Conservation (phyloP, 2,888 invertebrate genomes). For the Cosmorhoe ocellata region DNA sequence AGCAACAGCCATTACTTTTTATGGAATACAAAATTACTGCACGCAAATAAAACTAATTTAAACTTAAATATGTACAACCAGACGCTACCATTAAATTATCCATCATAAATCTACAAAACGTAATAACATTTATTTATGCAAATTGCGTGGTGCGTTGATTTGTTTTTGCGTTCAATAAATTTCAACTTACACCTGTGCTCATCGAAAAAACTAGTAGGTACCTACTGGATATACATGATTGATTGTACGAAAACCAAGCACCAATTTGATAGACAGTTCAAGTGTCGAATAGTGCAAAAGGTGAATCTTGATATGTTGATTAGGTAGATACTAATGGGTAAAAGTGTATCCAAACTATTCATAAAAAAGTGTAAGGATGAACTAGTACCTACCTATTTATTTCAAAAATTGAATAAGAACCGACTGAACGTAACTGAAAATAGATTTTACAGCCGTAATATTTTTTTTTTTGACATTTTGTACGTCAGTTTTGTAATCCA, state of each 20-base stretch:
- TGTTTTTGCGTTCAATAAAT: constrained; percentile 30
- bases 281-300: not conserved
- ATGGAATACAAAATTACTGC: constrained; percentile 47
- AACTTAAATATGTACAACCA: constrained; percentile 31
- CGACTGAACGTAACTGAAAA: too few relatives aligned
- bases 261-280: constrained; percentile 10
- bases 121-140: constrained; percentile 36
- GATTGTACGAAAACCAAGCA: constrained; percentile 1
- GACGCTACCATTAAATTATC: constrained; percentile 36
- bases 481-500: too few relatives aligned
- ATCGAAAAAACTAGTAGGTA: constrained; percentile 16
- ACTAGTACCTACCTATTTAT: too few relatives aligned
- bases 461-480: too few relatives aligned
- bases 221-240: not conserved
- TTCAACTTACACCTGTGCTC: constrained; percentile 19
- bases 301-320: not conserved
- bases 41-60: constrained; percentile 44
- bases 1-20: constrained; percentile 48
- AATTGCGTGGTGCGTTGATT: constrained; percentile 34
- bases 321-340: too few relatives aligned
- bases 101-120: constrained; percentile 36
- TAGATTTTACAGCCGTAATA: too few relatives aligned
- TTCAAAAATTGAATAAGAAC: too few relatives aligned
- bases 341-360: not conserved
- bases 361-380: not conserved